phyloP scores from a whole-genome alignment of 2,797 vertebrate genomes.

The Pelodytes ibericus region DNA sequence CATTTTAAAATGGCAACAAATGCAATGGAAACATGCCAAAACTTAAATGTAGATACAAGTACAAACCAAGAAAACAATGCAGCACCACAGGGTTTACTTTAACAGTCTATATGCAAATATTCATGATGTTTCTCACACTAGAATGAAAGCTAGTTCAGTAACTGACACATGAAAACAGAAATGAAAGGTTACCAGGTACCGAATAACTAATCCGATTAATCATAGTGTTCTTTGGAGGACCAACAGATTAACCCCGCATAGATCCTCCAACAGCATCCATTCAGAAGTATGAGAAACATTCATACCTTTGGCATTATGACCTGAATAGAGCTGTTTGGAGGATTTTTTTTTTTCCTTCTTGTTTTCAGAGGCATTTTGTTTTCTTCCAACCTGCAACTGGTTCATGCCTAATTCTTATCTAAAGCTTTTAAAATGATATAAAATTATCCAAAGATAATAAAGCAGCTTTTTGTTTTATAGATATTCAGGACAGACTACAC shows the following conservation, averaged over 20 bases:
- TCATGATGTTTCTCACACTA: slow-evolving; percentile 28
- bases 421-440: too few relatives aligned
- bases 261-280: background rate
- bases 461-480: too few relatives aligned
- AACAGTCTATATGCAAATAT: slow-evolving; percentile 73
- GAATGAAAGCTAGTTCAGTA: slow-evolving; percentile 58
- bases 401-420: too few relatives aligned
- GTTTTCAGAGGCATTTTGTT: background rate
- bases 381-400: too few relatives aligned
- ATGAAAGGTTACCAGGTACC: slow-evolving; percentile 41
- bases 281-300: slow-evolving; percentile 12
- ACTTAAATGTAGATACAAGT: too few relatives aligned
- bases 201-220: slow-evolving; percentile 30
- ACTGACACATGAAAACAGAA: slow-evolving; percentile 59
- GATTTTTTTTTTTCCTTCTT: background rate
- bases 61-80: background rate
- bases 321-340: background rate
- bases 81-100: slow-evolving; percentile 60
- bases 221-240: slow-evolving; percentile 4
- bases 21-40: too few relatives aligned
- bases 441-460: too few relatives aligned
- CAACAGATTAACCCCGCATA: slow-evolving; percentile 30
- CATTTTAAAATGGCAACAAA: slow-evolving; percentile 5
- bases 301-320: background rate
- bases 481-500: too few relatives aligned